Conservation (phyloP, 30 jellyfish, hydroid and myxozoan species). For the Rhopilema esculentum region DNA sequence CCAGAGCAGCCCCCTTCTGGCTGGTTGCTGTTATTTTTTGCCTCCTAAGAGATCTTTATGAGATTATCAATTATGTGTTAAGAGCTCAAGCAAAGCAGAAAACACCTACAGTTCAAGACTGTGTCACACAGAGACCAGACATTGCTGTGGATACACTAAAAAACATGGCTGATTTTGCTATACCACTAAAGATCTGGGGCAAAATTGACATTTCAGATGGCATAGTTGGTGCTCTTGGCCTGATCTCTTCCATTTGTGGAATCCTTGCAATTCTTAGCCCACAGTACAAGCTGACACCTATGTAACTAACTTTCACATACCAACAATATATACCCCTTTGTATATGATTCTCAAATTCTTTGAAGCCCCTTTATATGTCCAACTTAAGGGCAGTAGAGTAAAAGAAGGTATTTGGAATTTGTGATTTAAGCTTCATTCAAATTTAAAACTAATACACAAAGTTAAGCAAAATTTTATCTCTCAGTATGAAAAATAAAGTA, state of each 20-base stretch:
- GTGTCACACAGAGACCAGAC: slow-evolving; percentile 70
- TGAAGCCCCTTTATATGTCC: too few species aligned
- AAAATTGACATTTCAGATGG: slow-evolving; percentile 68
- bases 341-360: too few species aligned
- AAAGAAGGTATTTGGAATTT: too few species aligned
- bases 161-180: slow-evolving; percentile 69
- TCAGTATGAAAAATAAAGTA: too few species aligned
- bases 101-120: slow-evolving; percentile 27
- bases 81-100: slow-evolving; percentile 64
- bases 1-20: slow-evolving; percentile 87
- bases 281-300: slow-evolving; percentile 73
- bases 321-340: too few species aligned
- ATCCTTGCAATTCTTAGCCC: slow-evolving; percentile 69
- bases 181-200: slow-evolving; percentile 87
- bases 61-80: slow-evolving; percentile 54
- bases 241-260: slow-evolving; percentile 85
- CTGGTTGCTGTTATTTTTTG: slow-evolving; percentile 79
- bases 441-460: too few species aligned
- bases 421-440: too few species aligned
- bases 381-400: too few species aligned
- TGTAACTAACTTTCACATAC: slow-evolving; percentile 22
- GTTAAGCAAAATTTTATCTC: too few species aligned
- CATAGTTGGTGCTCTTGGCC: slow-evolving; percentile 82
- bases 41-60: slow-evolving; percentile 85
- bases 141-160: slow-evolving; percentile 71